Evolutionary conservation across 2,113 vertebrate species (phyloP).

Genomic region (Gulo gulo): DNA sequence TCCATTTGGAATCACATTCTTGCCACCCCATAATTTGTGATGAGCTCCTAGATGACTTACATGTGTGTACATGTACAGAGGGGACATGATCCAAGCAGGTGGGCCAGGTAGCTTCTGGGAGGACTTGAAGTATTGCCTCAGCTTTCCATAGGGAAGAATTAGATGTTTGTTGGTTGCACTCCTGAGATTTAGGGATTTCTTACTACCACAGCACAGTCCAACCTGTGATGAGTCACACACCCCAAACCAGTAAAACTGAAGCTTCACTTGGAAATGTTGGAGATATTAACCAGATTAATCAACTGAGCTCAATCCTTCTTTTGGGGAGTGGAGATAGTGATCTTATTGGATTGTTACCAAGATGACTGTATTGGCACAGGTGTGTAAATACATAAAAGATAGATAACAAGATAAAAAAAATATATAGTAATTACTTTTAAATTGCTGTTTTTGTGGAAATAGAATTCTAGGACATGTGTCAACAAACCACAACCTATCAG

Average conservation of each 20-base stretch:
- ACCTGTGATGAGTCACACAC: not conserved
- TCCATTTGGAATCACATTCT: not conserved
- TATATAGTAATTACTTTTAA: not conserved
- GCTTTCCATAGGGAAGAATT: not conserved
- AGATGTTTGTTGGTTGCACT: not conserved
- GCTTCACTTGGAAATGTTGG: not conserved
- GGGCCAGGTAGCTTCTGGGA: no score
- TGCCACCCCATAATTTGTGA: no score
- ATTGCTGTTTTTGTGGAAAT: not conserved
- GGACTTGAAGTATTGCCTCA: not conserved
- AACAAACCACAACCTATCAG: fast-evolving
- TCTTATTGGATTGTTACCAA: not conserved
- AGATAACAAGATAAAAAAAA: not conserved
- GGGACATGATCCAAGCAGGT: no score
- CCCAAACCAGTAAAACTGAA: not conserved
- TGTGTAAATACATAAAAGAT: not conserved
- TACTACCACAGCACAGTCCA: fast-evolving
- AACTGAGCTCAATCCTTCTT: not conserved
- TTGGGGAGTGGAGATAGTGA: no score
- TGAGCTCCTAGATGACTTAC: not conserved
- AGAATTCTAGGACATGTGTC: not conserved
- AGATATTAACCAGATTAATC: not conserved
- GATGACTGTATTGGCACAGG: not conserved
- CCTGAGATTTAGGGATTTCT: not conserved
- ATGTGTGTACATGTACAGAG: fast-evolving